Conservation (phyloP, 2,113 vertebrate genomes). For the Elanus axillaris region DNA sequence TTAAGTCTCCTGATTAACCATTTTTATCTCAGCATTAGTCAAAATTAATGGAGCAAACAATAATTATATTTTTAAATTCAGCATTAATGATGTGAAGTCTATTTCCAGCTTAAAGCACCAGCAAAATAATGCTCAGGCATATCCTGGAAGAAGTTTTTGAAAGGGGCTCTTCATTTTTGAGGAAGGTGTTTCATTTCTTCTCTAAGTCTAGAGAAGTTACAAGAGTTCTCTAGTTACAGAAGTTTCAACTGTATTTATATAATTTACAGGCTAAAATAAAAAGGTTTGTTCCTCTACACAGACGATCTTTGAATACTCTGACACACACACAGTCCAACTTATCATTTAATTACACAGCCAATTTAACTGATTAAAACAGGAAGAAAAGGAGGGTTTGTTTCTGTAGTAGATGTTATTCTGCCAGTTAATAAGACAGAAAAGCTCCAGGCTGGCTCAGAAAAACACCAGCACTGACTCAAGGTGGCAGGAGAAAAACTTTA, state of each 20-base stretch:
- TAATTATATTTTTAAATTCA: not conserved
- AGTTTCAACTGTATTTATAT: not conserved
- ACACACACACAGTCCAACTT: not conserved
- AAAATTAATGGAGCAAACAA: slow-evolving; percentile 34
- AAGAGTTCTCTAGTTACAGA: not conserved
- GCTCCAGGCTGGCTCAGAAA: not conserved
- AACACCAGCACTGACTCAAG: not conserved
- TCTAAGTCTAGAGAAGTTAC: not conserved
- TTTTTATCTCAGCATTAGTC: slow-evolving; percentile 32
- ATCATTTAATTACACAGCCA: slow-evolving; percentile 28
- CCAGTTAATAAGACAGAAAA: not conserved
- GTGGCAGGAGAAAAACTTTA: not conserved
- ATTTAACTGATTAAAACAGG: slow-evolving; percentile 10
- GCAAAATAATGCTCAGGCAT: not conserved
- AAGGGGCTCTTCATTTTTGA: not conserved
- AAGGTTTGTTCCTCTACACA: not conserved
- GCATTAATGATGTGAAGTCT: not conserved
- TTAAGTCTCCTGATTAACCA: slow-evolving; percentile 6
- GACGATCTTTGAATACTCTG: not conserved
- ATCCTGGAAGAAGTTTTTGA: not conserved
- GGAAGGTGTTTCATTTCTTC: not conserved
- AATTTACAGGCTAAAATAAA: not conserved
- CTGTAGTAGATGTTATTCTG: not conserved
- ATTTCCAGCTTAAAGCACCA: not conserved
- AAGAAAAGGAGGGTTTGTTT: slow-evolving; percentile 2